Base-by-base conservation (phyloP, 2,797 vertebrate genomes). In the Lophura swinhoii region DNA sequence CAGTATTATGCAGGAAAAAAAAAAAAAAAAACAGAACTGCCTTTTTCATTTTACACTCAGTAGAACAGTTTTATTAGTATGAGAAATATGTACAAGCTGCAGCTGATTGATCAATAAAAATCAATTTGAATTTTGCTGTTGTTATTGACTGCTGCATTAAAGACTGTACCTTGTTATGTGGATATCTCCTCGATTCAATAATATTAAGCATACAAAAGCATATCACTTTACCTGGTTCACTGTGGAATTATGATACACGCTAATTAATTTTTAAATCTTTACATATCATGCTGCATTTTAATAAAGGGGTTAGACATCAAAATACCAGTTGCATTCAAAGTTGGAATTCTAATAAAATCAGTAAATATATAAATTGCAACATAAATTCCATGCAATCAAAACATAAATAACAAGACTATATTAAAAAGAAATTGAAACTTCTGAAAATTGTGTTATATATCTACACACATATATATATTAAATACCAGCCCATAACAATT, bases 51-150 rank as follows among this genome's bases (percentile, higher is more conserved):
- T 91, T 94, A 51, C 76, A 81, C 67, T 31, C 10, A 84, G 46
- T 77, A 43, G 43, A 74, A 80, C 12, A 62, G 28, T 93, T 78
- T 95, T 95, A 94, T 82, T 87, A 82, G 41, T 71, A 82, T 28
- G 56, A 96, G 69, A 88, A 91, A 49, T 77, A 63, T 18, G 29
- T 90, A 73, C 59, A 87, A 80, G 43, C 71, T 86, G 70, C 43
- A 95, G 71, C 77, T 12, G 9, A 88, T 91, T 96, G 48, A 77
- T 95, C 67, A 95, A 55, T 90, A 96, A 92, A 96, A 97, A 96
- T 97, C 97, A 97, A 94, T 96, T 93, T 63, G 77, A 82, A 51
- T 96, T 95, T 93, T 94, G 71, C 51, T 94, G 83, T 88, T 96
- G 85, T 93, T 97, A 97, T 95, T 96, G 93, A 95, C 84, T 88